Evolutionary conservation across 2,113 vertebrate genomes (phyloP).

Genomic region (Prinia subflava): DNA sequence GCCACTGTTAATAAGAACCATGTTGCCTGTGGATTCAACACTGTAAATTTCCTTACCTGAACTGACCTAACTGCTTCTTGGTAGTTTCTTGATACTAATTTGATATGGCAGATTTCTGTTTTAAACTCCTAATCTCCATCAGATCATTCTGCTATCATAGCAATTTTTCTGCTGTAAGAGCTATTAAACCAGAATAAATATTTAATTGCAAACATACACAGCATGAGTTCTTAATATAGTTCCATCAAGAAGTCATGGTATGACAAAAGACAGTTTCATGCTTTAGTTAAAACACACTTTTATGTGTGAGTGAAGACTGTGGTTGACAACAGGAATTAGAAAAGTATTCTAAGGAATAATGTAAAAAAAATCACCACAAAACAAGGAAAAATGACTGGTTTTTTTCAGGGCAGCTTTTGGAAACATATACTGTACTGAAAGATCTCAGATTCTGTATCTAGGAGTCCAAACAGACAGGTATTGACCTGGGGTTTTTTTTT

Average conservation of each 20-base stretch:
- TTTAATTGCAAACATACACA: not conserved
- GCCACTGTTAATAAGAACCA: not conserved
- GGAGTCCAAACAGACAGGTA: not conserved
- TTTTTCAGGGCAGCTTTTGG: not conserved
- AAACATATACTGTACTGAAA: not conserved
- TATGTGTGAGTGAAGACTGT: not conserved
- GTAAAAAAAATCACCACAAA: not conserved
- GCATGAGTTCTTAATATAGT: not conserved
- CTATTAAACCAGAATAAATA: constrained; percentile 29
- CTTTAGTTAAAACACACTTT: not conserved
- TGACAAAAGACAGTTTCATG: not conserved
- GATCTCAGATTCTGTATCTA: not conserved
- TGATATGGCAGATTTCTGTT: not conserved
- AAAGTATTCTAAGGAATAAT: not conserved
- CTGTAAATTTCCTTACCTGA: not conserved
- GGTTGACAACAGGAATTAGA: not conserved
- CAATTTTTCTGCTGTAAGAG: not conserved
- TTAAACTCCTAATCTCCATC: not conserved
- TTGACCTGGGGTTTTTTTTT: not conserved
- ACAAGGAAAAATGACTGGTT: accelerated
- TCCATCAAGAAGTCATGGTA: not conserved
- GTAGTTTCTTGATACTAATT: not conserved
- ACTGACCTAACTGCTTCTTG: not conserved
- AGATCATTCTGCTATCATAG: not conserved
- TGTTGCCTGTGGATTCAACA: not conserved